These are phyloP conservation scores for Aphidoletes aphidimyza DNA, from an alignment of 2,888 invertebrate species.

Conservation along the genomic window DNA sequence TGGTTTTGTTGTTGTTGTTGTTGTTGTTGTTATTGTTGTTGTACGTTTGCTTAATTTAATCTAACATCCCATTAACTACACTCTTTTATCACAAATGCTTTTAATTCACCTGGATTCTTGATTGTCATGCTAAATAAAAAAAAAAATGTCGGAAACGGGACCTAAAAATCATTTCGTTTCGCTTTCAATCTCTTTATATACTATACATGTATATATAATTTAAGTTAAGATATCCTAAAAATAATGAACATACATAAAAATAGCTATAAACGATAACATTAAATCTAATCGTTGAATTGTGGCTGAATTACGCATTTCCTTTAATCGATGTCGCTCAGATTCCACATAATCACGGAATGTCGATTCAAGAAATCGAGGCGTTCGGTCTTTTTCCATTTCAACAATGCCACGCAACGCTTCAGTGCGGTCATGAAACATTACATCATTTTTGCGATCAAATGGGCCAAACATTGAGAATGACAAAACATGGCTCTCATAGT, in stretches of 20 bases:
- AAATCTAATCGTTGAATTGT: not conserved
- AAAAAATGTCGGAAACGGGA: not conserved
- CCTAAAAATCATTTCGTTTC: not conserved
- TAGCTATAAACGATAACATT: conserved; percentile 1
- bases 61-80: not conserved
- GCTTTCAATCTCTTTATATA: not conserved
- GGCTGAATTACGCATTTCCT: not conserved
- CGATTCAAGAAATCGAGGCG: conserved; percentile 62
- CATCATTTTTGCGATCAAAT: conserved; percentile 72
- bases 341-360: not conserved
- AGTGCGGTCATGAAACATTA: conserved; percentile 69
- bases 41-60: not conserved
- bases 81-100: conserved; percentile 19
- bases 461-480: conserved; percentile 78
- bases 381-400: conserved; percentile 62
- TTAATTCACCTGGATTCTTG: not conserved
- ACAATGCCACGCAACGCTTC: conserved; percentile 62
- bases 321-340: not conserved
- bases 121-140: not conserved
- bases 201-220: not conserved
- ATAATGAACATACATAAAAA: conserved; percentile 1
- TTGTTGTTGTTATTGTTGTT: too few species aligned
- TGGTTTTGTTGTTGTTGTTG: too few species aligned
- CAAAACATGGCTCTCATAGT: conserved; percentile 69
- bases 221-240: not conserved